phyloP scores from a whole-genome alignment of 1,140 invertebrate genomes.

The Aphelinus atriplicis region DNA sequence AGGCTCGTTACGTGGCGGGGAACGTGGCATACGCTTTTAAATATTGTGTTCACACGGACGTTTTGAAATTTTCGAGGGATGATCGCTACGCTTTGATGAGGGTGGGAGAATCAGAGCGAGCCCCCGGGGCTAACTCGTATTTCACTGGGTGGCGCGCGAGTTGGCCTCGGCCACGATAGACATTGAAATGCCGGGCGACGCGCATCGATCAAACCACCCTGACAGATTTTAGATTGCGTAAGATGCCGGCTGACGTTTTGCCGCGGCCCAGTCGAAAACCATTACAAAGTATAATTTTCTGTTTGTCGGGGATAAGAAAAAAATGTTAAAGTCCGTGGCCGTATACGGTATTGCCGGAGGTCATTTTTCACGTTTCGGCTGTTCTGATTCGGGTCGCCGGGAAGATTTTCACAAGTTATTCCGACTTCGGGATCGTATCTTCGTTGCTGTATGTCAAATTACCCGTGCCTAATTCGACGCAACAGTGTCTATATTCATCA shows the following conservation, averaged over 20 bases:
- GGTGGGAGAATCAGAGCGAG: constrained; percentile 44
- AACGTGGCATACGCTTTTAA: constrained; percentile 47
- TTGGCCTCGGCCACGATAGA: constrained; percentile 56
- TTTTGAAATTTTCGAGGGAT: constrained; percentile 64
- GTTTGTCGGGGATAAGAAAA: not conserved
- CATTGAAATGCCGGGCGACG: constrained; percentile 61
- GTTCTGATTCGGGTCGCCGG: not conserved
- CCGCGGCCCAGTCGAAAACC: constrained; percentile 14
- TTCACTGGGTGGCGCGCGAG: constrained; percentile 56
- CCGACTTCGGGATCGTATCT: not conserved
- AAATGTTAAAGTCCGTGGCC: not conserved
- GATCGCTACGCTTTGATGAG: constrained; percentile 57
- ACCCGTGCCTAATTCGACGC: too few relatives aligned
- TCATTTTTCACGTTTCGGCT: constrained; percentile 33
- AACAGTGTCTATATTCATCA: too few relatives aligned
- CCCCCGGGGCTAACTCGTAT: constrained; percentile 59
- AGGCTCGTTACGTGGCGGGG: too few relatives aligned
- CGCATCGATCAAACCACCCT: constrained; percentile 63
- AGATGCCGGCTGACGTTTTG: constrained; percentile 49
- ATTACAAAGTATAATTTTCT: constrained; percentile 37
- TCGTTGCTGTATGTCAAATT: too few relatives aligned
- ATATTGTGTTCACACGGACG: constrained; percentile 57
- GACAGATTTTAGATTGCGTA: constrained; percentile 66
- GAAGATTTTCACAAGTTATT: constrained; percentile 28
- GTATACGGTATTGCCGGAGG: not conserved